These are phyloP conservation scores for Agonopterix subpropinquella DNA, from an alignment of 2,888 invertebrate genomes.

Conservation along the genomic window DNA sequence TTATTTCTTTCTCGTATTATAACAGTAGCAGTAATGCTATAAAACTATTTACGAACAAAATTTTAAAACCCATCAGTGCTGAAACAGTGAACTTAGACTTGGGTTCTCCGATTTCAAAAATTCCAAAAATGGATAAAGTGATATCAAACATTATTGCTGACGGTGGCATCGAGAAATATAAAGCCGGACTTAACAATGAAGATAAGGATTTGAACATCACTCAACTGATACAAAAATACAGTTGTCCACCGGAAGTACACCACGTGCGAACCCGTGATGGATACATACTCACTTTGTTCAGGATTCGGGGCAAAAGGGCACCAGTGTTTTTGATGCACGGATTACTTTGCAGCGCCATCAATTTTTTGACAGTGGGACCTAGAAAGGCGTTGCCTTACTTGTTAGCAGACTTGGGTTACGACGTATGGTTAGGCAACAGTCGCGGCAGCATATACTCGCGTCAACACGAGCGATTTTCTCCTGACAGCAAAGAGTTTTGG, in stretches of 20 bases:
- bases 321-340: conserved; percentile 48
- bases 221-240: conserved; percentile 39
- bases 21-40: too few species aligned
- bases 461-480: conserved; percentile 28
- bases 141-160: background rate
- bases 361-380: conserved; percentile 53
- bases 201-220: conserved; percentile 32
- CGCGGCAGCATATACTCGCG: conserved; percentile 56
- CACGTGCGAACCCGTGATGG: conserved; percentile 42
- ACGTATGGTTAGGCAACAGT: conserved; percentile 76
- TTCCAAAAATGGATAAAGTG: too few species aligned
- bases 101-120: too few species aligned
- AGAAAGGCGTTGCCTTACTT: conserved; percentile 49
- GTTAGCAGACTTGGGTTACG: conserved; percentile 73
- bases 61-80: too few species aligned
- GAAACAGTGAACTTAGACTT: too few species aligned
- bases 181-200: conserved; percentile 14
- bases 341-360: conserved; percentile 52
- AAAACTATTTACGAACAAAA: too few species aligned
- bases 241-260: conserved; percentile 35
- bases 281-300: conserved; percentile 36
- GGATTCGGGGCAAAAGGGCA: conserved; percentile 39
- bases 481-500: conserved; percentile 39
- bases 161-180: background rate
- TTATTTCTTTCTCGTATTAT: too few species aligned